Evolutionary conservation across 1,140 invertebrate genomes (phyloP).

Genomic region (Trichonephila inaurata): DNA sequence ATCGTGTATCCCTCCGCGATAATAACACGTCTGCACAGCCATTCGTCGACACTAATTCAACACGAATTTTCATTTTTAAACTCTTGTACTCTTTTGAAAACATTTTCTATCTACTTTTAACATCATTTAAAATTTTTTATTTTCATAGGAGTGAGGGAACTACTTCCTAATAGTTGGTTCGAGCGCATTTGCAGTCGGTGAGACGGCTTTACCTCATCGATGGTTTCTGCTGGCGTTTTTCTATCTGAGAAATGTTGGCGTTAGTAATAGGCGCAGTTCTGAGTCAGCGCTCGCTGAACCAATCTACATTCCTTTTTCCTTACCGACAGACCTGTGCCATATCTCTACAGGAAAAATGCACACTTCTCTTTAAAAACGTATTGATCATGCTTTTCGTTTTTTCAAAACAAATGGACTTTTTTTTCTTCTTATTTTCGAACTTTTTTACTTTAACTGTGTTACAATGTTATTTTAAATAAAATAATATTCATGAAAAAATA

Average conservation of each 20-base stretch:
- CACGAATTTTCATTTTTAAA: background rate
- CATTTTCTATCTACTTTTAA: background rate
- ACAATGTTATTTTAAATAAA: too few species aligned
- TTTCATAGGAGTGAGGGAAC: background rate
- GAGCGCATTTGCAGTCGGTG: background rate
- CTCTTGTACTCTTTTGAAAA: background rate
- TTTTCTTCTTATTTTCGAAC: background rate
- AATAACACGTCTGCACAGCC: conserved; percentile 25
- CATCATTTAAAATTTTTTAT: background rate
- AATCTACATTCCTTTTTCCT: conserved; percentile 34
- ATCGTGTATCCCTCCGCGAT: conserved; percentile 69
- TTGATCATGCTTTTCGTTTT: background rate
- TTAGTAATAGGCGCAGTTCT: conserved; percentile 41
- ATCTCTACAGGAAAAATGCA: conserved; percentile 8
- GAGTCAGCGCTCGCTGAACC: conserved; percentile 55
- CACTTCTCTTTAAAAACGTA: background rate
- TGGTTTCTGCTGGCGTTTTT: conserved; percentile 54
- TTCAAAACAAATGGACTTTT: background rate
- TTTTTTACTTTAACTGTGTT: background rate
- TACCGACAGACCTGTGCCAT: conserved; percentile 3
- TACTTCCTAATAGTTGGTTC: conserved; percentile 27
- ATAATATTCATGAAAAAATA: too few species aligned
- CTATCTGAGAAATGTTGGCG: conserved; percentile 69
- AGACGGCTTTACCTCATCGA: conserved; percentile 23
- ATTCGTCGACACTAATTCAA: background rate